Evolutionary conservation across 2,797 vertebrate genomes (phyloP).

Genomic region (Pipistrellus kuhlii): DNA sequence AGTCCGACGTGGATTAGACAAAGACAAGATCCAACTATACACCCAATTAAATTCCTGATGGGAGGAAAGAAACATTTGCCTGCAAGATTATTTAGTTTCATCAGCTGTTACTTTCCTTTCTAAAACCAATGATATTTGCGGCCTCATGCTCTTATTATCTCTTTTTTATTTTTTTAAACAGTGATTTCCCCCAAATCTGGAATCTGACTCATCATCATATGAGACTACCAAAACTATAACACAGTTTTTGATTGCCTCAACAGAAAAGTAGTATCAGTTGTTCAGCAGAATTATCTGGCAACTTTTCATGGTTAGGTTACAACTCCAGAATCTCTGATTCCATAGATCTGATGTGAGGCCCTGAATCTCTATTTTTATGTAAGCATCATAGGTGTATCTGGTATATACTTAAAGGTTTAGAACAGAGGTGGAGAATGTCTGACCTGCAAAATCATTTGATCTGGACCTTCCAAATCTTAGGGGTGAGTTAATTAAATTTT

Average conservation of each 20-base stretch:
- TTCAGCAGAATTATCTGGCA: background rate
- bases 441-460: no score
- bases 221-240: background rate
- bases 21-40: background rate
- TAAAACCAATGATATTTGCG: background rate
- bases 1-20: background rate
- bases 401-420: background rate
- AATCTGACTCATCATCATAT: background rate
- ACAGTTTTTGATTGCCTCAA: background rate
- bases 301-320: background rate
- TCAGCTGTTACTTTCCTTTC: constrained; percentile 7
- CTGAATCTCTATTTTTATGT: background rate
- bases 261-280: background rate
- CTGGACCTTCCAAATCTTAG: no score
- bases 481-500: no score
- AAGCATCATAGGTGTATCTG: background rate
- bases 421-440: no score
- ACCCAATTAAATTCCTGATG: background rate
- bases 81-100: background rate
- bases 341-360: background rate
- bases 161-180: background rate
- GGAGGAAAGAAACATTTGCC: background rate
- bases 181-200: background rate
- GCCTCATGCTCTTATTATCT: background rate
- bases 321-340: background rate